Conservation (phyloP, 1,140 invertebrate genomes). For the Arctopsyche grandis region DNA sequence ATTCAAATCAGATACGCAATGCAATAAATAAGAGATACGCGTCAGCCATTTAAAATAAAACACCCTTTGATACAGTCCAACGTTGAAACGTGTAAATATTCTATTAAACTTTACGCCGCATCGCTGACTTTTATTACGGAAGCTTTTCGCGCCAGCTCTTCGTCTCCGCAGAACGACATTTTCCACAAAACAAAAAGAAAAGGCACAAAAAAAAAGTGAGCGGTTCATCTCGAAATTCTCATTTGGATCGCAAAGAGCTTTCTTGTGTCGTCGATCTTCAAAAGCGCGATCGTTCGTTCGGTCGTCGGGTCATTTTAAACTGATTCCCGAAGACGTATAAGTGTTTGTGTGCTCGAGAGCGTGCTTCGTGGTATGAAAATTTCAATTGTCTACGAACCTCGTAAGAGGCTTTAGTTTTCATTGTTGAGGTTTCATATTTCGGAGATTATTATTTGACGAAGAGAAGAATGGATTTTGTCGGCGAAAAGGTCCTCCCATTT, state of each 20-base stretch:
- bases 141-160: too few relatives aligned
- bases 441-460: not conserved
- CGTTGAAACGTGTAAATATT: too few relatives aligned
- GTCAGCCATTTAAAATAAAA: too few relatives aligned
- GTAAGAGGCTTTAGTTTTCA: conserved; percentile 3
- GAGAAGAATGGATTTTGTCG: not conserved
- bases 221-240: not conserved
- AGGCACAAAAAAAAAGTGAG: not conserved
- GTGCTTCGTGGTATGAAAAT: not conserved
- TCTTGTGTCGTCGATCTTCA: not conserved
- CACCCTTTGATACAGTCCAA: too few relatives aligned
- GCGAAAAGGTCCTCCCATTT: too few relatives aligned
- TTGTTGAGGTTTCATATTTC: not conserved
- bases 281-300: not conserved
- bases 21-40: too few relatives aligned
- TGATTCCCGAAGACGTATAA: not conserved
- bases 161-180: too few relatives aligned
- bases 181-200: not conserved
- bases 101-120: too few relatives aligned
- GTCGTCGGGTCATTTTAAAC: too few relatives aligned
- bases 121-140: too few relatives aligned
- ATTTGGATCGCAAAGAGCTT: not conserved
- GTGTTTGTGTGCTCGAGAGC: not conserved
- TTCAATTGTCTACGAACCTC: not conserved
- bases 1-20: too few relatives aligned